phyloP scores from a whole-genome alignment of 64 coral and sea anemone genomes.

The Platygyra sinensis region DNA sequence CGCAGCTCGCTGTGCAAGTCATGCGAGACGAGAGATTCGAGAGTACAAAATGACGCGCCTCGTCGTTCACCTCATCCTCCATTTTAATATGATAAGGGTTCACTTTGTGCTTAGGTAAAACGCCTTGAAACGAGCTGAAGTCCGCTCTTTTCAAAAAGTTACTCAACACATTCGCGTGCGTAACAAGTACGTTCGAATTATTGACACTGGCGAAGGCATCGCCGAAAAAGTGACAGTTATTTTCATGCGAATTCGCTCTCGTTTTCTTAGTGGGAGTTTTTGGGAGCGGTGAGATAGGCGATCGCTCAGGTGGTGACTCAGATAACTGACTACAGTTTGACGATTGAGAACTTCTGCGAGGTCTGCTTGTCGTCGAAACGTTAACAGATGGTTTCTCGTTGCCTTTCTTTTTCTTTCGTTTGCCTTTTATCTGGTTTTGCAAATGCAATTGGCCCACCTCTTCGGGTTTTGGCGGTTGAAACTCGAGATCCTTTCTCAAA shows the following conservation, averaged over 20 bases:
- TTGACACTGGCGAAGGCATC: constrained; percentile 36
- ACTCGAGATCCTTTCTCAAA: constrained; percentile 94
- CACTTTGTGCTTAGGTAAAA: constrained; percentile 95
- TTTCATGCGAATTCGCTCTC: constrained; percentile 63
- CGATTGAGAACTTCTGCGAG: constrained; percentile 83
- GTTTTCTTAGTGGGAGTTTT: constrained; percentile 96
- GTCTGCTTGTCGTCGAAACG: constrained; percentile 52
- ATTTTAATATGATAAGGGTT: constrained; percentile 99
- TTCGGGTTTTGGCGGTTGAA: constrained; percentile 53
- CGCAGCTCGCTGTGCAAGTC: constrained; percentile 79
- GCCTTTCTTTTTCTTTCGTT: constrained; percentile 95
- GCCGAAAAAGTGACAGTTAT: constrained; percentile 62
- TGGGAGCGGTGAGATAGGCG: constrained; percentile 78
- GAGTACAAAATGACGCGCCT: constrained; percentile 84
- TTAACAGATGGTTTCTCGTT: constrained; percentile 92
- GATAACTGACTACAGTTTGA: constrained; percentile 80
- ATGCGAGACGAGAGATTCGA: constrained; percentile 77
- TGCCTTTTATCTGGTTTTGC: constrained; percentile 63
- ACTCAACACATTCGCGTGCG: constrained; percentile 38
- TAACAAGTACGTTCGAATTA: constrained; percentile 22
- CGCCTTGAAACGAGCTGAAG: constrained; percentile 86
- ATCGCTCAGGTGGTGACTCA: constrained; percentile 74
- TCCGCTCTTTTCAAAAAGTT: constrained; percentile 92
- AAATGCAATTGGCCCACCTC: constrained; percentile 48
- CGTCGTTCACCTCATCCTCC: constrained; percentile 93